These are phyloP conservation scores for Tragelaphus eurycerus DNA, from an alignment of 2,797 vertebrate species.

Conservation along the genomic window DNA sequence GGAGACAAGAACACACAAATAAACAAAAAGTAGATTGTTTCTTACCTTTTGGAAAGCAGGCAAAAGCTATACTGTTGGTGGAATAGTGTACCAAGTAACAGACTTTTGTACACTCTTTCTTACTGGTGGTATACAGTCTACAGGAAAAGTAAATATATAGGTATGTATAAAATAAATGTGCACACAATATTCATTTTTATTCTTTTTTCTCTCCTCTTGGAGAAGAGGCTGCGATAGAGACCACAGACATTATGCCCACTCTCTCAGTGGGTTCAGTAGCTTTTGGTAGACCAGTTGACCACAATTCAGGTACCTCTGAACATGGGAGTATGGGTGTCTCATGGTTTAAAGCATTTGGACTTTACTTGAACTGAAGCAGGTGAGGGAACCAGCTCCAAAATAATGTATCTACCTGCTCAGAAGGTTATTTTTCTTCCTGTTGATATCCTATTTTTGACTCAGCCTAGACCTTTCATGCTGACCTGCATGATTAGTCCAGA, in stretches of 20 bases:
- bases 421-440: neutral
- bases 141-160: conserved; percentile 87
- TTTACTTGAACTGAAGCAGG: neutral
- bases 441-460: neutral
- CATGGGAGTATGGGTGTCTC: conserved; percentile 52
- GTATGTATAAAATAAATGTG: conserved; percentile 76
- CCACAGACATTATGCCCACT: neutral
- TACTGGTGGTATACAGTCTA: conserved; percentile 86
- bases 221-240: conserved; percentile 61
- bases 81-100: conserved; percentile 89
- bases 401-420: neutral
- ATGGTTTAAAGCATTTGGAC: neutral
- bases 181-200: conserved; percentile 54
- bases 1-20: conserved; percentile 66
- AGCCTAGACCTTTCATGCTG: neutral
- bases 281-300: conserved; percentile 7
- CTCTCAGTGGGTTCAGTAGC: neutral
- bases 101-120: conserved; percentile 89
- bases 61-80: conserved; percentile 88
- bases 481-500: neutral
- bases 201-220: conserved; percentile 44
- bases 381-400: neutral
- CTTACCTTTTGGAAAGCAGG: conserved; percentile 86
- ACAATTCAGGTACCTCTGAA: conserved; percentile 79
- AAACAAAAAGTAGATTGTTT: conserved; percentile 78